These are phyloP conservation scores for Epinephelus coioides DNA, from an alignment of 2,797 vertebrate genomes.

Conservation along the genomic window DNA sequence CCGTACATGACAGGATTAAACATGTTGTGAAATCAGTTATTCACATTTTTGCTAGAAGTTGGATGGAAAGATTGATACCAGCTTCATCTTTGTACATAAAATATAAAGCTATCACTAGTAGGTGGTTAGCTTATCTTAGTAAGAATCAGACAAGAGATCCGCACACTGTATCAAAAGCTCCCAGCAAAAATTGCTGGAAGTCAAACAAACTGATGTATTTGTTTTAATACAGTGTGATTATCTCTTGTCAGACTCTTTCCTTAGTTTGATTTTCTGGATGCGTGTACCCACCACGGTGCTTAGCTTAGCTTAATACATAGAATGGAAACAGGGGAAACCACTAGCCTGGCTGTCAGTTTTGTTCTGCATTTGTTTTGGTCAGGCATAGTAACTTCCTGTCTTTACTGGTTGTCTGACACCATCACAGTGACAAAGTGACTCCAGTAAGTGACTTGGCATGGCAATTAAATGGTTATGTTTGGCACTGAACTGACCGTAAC, in stretches of 20 bases:
- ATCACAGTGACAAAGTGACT: neutral
- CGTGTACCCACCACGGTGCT: too few relatives aligned
- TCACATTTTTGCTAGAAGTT: neutral
- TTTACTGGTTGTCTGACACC: constrained; percentile 12
- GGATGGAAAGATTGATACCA: neutral
- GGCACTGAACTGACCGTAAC: neutral
- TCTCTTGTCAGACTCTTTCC: too few relatives aligned
- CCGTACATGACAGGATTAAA: neutral
- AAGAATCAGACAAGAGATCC: too few relatives aligned
- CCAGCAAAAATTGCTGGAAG: too few relatives aligned
- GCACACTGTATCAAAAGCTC: too few relatives aligned
- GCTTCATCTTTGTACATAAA: neutral
- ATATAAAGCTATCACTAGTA: neutral
- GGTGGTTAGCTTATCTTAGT: too few relatives aligned
- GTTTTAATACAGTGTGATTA: too few relatives aligned
- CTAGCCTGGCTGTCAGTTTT: neutral
- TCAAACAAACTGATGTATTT: too few relatives aligned
- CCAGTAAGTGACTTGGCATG: neutral
- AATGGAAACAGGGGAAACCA: neutral
- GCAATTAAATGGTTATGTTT: neutral
- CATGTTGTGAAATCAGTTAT: too few relatives aligned
- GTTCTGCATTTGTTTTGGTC: neutral
- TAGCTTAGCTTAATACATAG: neutral
- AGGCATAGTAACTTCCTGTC: neutral
- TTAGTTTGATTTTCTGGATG: too few relatives aligned